Evolutionary conservation across 1,140 invertebrate species (phyloP).

Genomic region (Vollenhovia emeryi): DNA sequence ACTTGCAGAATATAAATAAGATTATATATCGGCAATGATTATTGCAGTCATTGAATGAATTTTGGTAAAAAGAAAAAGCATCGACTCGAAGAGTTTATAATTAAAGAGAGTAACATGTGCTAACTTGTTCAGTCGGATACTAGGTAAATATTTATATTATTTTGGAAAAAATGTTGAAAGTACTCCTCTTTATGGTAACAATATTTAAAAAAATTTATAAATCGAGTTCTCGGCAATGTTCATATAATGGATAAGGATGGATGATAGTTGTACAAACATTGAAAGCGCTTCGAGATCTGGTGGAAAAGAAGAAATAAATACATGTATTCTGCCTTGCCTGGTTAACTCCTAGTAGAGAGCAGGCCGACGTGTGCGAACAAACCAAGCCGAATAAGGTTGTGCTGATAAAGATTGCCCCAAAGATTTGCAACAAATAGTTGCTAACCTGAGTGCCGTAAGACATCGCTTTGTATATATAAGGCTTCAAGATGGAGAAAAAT

Average conservation of each 20-base stretch:
- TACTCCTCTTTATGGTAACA: no score
- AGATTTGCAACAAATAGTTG: neutral
- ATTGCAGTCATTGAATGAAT: neutral
- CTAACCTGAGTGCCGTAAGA: neutral
- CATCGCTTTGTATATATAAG: fast-evolving
- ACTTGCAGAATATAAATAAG: neutral
- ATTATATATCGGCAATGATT: neutral
- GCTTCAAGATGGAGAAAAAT: no score
- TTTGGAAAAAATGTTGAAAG: neutral
- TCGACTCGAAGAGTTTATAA: neutral
- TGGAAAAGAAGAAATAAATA: neutral
- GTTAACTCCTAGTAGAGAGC: constrained; percentile 83
- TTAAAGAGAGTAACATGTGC: neutral
- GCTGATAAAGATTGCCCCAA: constrained; percentile 78
- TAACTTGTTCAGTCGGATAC: neutral
- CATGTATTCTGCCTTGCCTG: neutral
- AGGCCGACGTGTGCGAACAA: constrained; percentile 89
- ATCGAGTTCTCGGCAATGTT: neutral
- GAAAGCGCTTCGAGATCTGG: neutral
- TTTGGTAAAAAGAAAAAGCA: neutral
- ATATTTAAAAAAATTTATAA: no score
- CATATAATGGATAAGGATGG: neutral
- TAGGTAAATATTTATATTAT: neutral
- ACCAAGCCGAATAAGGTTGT: constrained; percentile 85
- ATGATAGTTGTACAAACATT: neutral